These are phyloP conservation scores for Aleiodes sp. DNA, from an alignment of 1,140 invertebrate genomes.

Conservation along the genomic window DNA sequence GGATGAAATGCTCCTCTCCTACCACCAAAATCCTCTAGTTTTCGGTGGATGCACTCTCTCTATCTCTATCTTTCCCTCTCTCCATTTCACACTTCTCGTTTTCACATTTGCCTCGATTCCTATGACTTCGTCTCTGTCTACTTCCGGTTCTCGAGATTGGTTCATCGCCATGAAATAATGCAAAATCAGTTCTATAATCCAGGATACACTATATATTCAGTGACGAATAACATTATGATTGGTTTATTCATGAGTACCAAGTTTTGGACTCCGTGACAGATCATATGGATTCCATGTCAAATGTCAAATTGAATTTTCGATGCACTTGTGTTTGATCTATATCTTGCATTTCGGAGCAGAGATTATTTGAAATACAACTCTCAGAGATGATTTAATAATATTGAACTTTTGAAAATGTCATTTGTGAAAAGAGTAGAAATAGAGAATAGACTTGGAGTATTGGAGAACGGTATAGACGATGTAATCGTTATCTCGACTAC, in stretches of 20 bases:
- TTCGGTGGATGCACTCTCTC: conserved; percentile 17
- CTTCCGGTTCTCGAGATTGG: conserved; percentile 16
- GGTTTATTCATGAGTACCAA: not conserved
- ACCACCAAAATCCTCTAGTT: conserved; percentile 50
- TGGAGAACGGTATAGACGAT: not conserved
- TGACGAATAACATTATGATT: not conserved
- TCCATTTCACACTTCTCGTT: conserved; percentile 29
- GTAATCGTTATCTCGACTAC: conserved; percentile 30
- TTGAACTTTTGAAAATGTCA: too few relatives aligned
- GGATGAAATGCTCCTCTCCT: conserved; percentile 5
- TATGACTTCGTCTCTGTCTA: not conserved
- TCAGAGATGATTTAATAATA: too few relatives aligned
- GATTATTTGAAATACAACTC: too few relatives aligned
- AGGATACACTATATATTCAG: not conserved
- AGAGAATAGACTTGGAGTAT: too few relatives aligned
- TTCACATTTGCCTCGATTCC: not conserved
- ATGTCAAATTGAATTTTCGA: too few relatives aligned
- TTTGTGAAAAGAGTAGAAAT: too few relatives aligned
- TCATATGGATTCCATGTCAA: too few relatives aligned
- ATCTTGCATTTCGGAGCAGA: too few relatives aligned
- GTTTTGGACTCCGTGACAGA: not conserved
- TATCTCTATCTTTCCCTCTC: not conserved
- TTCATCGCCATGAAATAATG: conserved; percentile 4
- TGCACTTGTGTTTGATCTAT: too few relatives aligned
- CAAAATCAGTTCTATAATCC: not conserved